These are phyloP conservation scores for Tetragonula carbonaria DNA, from an alignment of 2,888 invertebrate genomes.

Conservation along the genomic window DNA sequence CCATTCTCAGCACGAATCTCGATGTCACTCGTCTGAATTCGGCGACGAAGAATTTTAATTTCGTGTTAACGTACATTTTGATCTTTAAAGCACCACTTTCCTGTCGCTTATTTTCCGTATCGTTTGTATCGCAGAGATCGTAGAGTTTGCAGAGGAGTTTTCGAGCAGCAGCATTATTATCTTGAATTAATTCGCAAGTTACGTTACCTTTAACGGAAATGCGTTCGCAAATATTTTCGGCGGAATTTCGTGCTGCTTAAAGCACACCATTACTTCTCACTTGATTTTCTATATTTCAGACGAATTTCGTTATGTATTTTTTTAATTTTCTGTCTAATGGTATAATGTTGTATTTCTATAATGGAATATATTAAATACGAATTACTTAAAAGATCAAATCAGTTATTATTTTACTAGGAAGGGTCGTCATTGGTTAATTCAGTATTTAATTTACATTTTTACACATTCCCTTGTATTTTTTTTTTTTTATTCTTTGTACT, in stretches of 20 bases:
- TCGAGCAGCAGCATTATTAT: no score
- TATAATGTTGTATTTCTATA: neutral
- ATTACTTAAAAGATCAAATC: neutral
- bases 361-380: neutral
- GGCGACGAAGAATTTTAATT: neutral
- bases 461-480: neutral
- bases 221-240: neutral
- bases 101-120: neutral
- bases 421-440: neutral
- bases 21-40: neutral
- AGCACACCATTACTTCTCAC: neutral
- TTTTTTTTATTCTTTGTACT: neutral
- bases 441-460: neutral
- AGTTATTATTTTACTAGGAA: neutral
- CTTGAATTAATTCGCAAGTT: neutral
- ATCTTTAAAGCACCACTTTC: neutral
- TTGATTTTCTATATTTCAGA: neutral
- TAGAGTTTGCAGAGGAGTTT: no score
- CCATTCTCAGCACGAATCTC: neutral
- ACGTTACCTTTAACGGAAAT: neutral
- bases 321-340: neutral
- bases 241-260: neutral
- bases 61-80: conserved; percentile 9
- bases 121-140: neutral
- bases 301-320: neutral